Evolutionary conservation across 2,888 invertebrate genomes (phyloP), one percentile per base, ranked within the genome.

Genomic region (Napeogenes sylphis): DNA sequence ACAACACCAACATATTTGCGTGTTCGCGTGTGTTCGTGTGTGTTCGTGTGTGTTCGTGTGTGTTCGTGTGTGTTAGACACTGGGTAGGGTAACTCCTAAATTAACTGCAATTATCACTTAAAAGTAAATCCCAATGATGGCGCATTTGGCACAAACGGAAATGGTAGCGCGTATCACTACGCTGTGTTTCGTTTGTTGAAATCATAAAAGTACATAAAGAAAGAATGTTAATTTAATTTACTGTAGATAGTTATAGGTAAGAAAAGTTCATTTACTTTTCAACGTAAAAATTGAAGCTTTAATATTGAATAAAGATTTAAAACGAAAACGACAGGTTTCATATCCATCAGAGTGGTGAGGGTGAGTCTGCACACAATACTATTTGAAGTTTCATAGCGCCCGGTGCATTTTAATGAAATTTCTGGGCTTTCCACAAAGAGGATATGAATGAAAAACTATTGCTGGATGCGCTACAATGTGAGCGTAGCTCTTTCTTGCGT

Each of bases 51-150:
- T 1, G 21, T 21, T 21, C 21, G 21, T 78, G 88, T 90, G 90
- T 89, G 90, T 68, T 90, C 80, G 90, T 90, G 90, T 90, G 90
- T 78, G 78, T 83, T 74, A 73, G 78, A 78, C 75, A 85, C 83
- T 80, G 82, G 81, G 82, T 79, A 82, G 78, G 81, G 85, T 83
- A 82, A 84, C 84, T 85, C 85, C 88, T 85, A 90, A 90, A 88
- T 88, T 87, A 85, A 84, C 85, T 84, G 86, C 88, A 88, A 87
- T 90, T 88, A 89, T 85, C 82, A 83, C 84, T 87, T 80, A 81
- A 84, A 84, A 79, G 80, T 80, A 78, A 79, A 64, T 55, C 73
- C 79, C 75, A 75, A 78, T 76, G 77, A 75, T 77, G 75, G 38
- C 38, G 79, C 84, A 83, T 82, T 85, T 78, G 82, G 75, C 77